Base-by-base conservation (phyloP, 2,113 vertebrate genomes). In the Phocoena sinus region DNA sequence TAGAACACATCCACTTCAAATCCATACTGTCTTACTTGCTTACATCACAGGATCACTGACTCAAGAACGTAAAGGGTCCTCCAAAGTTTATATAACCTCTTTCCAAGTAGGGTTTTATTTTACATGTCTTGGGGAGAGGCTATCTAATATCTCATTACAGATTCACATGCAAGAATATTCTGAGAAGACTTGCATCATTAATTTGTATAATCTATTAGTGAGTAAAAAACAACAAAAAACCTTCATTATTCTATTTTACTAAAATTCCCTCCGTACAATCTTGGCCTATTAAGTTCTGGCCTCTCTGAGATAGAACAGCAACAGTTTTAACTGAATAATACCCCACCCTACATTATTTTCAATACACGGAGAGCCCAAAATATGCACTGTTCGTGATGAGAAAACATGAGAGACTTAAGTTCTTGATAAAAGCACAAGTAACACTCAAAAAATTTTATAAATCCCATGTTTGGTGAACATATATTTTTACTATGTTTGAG, bases 381-480 rank as follows among this genome's bases (percentile, higher is more conserved):
- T 60, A 44, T 17, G 0, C 2, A 13, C 14, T 65, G 7, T 87
- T 47, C 26, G 17, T 68, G n/a, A 84, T 44, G 25, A 25, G 13
- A 62, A 76, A 31, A 15, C 31, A 44, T 23, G 18, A 73, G 13
- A 41, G 3, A 68, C 33, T 80, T 31, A 82, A 68, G 23, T 41
- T 67, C 13, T 38, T 67, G n/a, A 25, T 58, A 25, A 60, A 85
- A 67, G 1, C 60, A 13, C 6, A 31, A 71, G 3, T 70, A 10
- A 47, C 12, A 56, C 60, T 90, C 62, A 71, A 71, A 80, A 87
- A 82, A 90, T 56, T 90, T 50, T 50, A 76, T 88, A 92, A 96
- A 96, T 62, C 79, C 94, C 95, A 96, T 47, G 89, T 96, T 98
- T 96, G 87, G 94, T 50, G 95, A 89, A 94, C 96, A 95, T 63